phyloP scores from a whole-genome alignment of 1,140 invertebrate genomes.

The Vanessa atalanta region DNA sequence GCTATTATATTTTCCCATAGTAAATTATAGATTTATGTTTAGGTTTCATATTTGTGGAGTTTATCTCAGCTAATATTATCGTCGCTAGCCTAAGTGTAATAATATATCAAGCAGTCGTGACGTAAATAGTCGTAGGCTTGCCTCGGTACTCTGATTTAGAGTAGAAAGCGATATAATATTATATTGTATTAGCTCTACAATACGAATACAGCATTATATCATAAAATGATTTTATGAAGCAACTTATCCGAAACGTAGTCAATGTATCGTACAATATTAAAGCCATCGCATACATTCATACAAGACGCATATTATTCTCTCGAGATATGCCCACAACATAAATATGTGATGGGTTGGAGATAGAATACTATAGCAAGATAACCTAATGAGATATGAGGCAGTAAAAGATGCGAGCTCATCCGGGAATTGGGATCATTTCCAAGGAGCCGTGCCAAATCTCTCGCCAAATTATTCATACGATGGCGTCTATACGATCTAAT shows the following conservation, averaged over 20 bases:
- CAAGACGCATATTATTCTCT: background rate
- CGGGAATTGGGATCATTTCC: slow-evolving; percentile 41
- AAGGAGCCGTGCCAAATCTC: slow-evolving; percentile 39
- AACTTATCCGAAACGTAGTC: background rate
- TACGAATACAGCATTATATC: too few relatives aligned
- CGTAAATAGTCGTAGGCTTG: too few relatives aligned
- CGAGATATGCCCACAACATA: slow-evolving; percentile 4
- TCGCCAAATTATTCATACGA: slow-evolving; percentile 37
- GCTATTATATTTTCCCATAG: too few relatives aligned
- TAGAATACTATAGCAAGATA: slow-evolving; percentile 16
- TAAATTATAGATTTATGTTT: too few relatives aligned
- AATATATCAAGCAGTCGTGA: too few relatives aligned
- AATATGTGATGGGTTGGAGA: slow-evolving; percentile 2
- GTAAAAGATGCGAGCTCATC: slow-evolving; percentile 38
- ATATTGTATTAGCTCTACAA: background rate
- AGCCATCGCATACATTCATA: background rate
- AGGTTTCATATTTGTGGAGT: too few relatives aligned
- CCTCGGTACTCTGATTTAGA: too few relatives aligned
- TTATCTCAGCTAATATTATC: too few relatives aligned
- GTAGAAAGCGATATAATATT: too few relatives aligned
- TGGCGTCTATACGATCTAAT: slow-evolving; percentile 23
- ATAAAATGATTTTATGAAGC: background rate
- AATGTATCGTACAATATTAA: background rate
- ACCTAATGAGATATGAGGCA: slow-evolving; percentile 40
- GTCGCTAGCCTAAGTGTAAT: too few relatives aligned